Evolutionary conservation across 2,888 invertebrate species (phyloP), one percentile per base, ranked within the genome.

Genomic region (Merodon equestris): DNA sequence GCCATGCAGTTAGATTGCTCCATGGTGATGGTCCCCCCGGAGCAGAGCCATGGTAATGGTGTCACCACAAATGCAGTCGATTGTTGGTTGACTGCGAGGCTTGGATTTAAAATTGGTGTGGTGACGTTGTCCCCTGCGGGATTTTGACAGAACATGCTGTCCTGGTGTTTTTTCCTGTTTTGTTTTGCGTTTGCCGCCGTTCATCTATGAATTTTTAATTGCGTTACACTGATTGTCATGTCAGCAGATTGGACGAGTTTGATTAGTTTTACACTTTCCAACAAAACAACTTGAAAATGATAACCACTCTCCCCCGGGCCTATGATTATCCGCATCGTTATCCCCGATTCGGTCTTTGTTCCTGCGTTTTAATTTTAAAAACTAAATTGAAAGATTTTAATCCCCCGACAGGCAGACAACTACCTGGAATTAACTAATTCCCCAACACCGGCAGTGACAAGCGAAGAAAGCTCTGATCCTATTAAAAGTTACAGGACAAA

Each of bases 171-270:
- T 36, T 27, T 27, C n/a, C n/a, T n/a, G n/a, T 58, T 45, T 57
- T 57, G 40, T 40, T 27, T 40, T 17, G 12, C 13, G 17, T 54
- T 64, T 56, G 13, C 48, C 60, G 60, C 54, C 50, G 58, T 54
- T 67, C 53, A 64, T 19, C 48, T 51, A 64, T 70, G 54, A 70
- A 75, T 64, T 48, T 63, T 54, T 73, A 68, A 79, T 70, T 79
- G 68, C 18, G 45, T 79, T 70, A 74, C 56, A 64, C 53, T 60
- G 63, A 64, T 60, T 70, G 58, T 44, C 14, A 17, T 56, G 68
- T 70, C 64, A 73, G 63, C 73, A 50, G 54, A 68, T 58, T 71
- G 27, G 27, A 4, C 27, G 27, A 27, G 27, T 27, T 27, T 27
- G 27, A 27, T 27, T 27, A 27, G 27, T 27, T 27, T 27, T 27